Base-by-base conservation (phyloP, 2,888 invertebrate species). In the Chamaedrilus cognettii region DNA sequence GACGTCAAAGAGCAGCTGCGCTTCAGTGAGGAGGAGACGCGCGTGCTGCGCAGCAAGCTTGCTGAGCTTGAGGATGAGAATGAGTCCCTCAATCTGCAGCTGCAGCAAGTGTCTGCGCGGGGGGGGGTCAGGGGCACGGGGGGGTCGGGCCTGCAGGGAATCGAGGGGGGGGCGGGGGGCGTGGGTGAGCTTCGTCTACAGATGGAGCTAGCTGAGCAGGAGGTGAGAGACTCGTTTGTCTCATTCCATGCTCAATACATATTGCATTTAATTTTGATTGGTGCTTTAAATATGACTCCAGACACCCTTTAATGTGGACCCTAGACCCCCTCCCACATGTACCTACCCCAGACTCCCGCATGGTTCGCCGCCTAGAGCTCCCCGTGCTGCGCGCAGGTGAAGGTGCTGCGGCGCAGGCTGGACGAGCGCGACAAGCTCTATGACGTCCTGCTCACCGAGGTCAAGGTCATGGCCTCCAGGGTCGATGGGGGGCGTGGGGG, bases 11-110 rank as follows among this genome's bases (percentile, higher is more conserved):
- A 97, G 82, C 96, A 97, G 82, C 85, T 96, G 15, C 89, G 90
- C 72, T 96, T 94, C 83, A 91, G 95, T 19, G 96, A 96, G 83
- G 94, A 95, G 85, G 96, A 96, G 89, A 76, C 76, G 7, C 90
- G 35, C 32, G 58, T 63, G 42, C 62, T 92, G 85, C 89, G 93
- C 86, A 92, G 91, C 88, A 93, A 93, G 87, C 89, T 94, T 82
- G 89, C 91, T 82, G 90, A 95, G 80, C 89, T 95, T 84, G 96
- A 96, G 86, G 94, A 95, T 85, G 96, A 96, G 88, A 96, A 96
- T 88, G 96, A 97, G 86, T 93, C 93, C 77, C 88, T 96, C 86
- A 90, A 93, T 86, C 89, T 93, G 87, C 96, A 70, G 64, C 57
- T 96, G 87, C 93, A 94, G 89, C 95, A 95, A 90, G 91, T 96